Evolutionary conservation across 2,797 vertebrate genomes (phyloP), one percentile per base, ranked within the genome.

Genomic region (Eremophila alpestris): DNA sequence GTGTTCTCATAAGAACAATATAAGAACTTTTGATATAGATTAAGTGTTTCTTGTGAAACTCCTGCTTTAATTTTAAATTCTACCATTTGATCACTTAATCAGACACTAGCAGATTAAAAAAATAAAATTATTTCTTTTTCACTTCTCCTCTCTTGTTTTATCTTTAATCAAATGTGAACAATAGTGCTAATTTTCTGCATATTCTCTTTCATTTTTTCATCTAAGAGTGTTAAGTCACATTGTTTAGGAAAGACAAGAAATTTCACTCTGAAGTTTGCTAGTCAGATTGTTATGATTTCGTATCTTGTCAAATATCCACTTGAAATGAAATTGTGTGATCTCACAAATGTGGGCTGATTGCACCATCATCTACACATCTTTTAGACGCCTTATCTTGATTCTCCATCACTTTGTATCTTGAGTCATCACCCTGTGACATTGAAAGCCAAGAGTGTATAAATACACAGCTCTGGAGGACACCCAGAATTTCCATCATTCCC

Each of bases 81-180:
- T 91, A 43, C 49, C 5, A n/a, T 70, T 83, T 75, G 43, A 60
- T 85, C 38, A 74, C 54, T 85, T 91, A 87, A 93, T 87, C 75
- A 94, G 40, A 20, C 52, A 67, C 5, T 58, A 54, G 4, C 19
- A 70, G 56, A 89, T 83, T 82, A 21, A 63, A 82, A 82, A 84
- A 46, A 2, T 22, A 3, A 40, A 68, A 83, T 46, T 0, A 55
- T 54, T 83, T 79, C 29, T 32, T 71, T 86, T 93, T 73, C 59
- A 55, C 21, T 90, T 92, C 15, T 41, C 3, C 7, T 74, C 10
- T 82, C 18, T 45, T 94, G 13, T 80, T 91, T 75, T 73, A 45
- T 59, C 41, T 62, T 92, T 87, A 90, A 92, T 96, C 78, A 92
- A 70, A 76, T n/a, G 11, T 73, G 87, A 96, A 93, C 91, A 94